These are phyloP conservation scores for Rhynchonycteris naso DNA, from an alignment of 2,797 vertebrate species.

Conservation along the genomic window DNA sequence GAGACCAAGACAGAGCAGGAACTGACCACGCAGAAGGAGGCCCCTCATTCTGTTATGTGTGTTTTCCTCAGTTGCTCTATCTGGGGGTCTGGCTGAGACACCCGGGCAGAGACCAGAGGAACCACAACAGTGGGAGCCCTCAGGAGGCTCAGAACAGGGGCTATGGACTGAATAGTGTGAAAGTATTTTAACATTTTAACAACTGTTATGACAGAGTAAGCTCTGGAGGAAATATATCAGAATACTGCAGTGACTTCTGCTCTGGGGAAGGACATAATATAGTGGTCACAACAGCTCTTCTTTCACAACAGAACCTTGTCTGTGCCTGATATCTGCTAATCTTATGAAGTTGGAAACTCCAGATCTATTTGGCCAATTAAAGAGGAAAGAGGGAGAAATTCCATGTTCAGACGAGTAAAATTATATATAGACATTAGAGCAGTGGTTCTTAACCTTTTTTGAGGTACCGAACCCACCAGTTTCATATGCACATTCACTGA, in stretches of 20 bases:
- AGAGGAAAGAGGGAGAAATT: not conserved
- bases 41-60: accelerated
- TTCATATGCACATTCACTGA: too few species aligned
- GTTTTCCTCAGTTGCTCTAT: not conserved
- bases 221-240: not conserved
- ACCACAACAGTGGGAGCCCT: accelerated
- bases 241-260: not conserved
- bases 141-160: not conserved
- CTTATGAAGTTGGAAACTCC: not conserved
- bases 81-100: too few species aligned
- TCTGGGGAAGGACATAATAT: not conserved
- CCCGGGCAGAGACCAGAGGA: not conserved
- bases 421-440: not conserved
- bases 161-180: not conserved
- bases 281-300: not conserved
- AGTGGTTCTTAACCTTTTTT: too few species aligned
- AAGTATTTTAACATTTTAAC: not conserved
- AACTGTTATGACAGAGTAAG: not conserved
- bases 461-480: too few species aligned
- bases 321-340: not conserved
- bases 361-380: not conserved
- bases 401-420: not conserved
- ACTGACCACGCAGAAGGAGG: not conserved
- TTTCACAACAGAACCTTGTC: not conserved
- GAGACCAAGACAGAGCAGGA: not conserved